Percentiles rank a stretch among this genome's conserved stretches.
Conservation (phyloP, 2,113 vertebrate genomes). For the Felis catus region F.catus_Fca126_mat1.0 CM031428.1:37644001-37644500, state of each 20-base stretch:
- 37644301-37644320: background rate
- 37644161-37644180: background rate
- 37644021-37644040: background rate
- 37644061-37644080: background rate
- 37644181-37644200: background rate
- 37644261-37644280: background rate
- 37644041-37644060: background rate
- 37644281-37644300: background rate
- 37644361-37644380: accelerated
- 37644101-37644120: background rate
- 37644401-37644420: no score
- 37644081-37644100: background rate
- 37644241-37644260: background rate
- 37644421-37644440: no score
- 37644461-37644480: background rate
- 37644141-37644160: background rate
- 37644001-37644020: background rate
- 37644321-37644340: background rate
- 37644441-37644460: background rate
- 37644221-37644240: background rate
- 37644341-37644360: background rate
- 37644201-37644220: background rate
- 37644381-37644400: background rate
- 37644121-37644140: background rate
- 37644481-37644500: background rate